A percentile compares a stretch with the other conserved stretches of the same genome.
These are phyloP conservation scores for Sebastes trivittatus DNA, from an alignment of 2,797 vertebrate genomes.

Conservation along the genomic window DNA sequence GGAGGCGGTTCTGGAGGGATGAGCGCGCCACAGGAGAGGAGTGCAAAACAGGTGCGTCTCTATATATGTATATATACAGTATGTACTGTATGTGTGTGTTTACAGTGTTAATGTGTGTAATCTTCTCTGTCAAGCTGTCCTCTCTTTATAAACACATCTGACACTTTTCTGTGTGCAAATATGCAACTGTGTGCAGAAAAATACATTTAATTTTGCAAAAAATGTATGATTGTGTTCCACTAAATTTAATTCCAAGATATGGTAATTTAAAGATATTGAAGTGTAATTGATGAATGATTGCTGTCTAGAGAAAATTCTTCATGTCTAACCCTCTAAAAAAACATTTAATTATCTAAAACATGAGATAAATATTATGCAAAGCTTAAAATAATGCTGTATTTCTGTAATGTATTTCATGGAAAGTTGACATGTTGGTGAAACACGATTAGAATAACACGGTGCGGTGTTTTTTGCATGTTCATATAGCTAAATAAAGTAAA, in stretches of 20 bases:
- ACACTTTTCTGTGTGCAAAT: not conserved
- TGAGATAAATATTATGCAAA: not conserved
- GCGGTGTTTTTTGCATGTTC: not conserved
- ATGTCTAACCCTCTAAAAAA: not conserved
- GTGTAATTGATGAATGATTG: not conserved
- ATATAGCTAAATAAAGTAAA: not conserved
- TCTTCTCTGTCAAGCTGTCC: not conserved
- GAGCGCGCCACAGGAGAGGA: conserved; percentile 68
- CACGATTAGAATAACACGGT: not conserved
- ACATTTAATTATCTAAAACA: not conserved
- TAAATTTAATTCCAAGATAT: not conserved
- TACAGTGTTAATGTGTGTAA: not conserved
- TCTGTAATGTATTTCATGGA: not conserved
- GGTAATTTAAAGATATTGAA: not conserved
- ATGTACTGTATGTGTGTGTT: not conserved
- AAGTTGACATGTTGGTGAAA: not conserved
- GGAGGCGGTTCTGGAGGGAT: conserved; percentile 58
- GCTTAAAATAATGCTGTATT: not conserved
- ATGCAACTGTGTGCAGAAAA: not conserved
- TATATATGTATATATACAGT: not conserved
- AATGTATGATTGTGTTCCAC: not conserved
- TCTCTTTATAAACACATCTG: not conserved
- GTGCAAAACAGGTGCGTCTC: conserved; percentile 80
- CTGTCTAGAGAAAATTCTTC: not conserved
- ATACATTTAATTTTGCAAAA: not conserved